These are phyloP conservation scores for Coboldia fuscipes DNA, from an alignment of 1,140 invertebrate species.

Conservation along the genomic window DNA sequence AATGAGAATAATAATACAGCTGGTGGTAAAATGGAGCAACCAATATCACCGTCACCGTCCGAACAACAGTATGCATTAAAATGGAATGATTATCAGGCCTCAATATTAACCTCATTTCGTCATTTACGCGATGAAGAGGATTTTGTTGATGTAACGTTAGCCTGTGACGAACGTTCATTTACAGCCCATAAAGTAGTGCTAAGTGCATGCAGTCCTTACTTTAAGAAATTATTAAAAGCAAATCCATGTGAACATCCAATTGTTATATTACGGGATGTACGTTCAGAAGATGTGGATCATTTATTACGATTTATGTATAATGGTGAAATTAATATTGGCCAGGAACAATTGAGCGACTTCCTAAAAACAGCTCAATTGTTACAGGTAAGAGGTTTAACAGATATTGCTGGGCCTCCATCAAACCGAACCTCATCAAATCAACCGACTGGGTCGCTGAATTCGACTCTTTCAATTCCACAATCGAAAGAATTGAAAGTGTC, in stretches of 20 bases:
- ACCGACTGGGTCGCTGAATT: constrained; percentile 7
- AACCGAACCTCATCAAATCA: constrained; percentile 24
- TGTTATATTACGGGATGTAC: constrained; percentile 73
- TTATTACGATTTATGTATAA: constrained; percentile 88
- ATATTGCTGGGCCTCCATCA: constrained; percentile 40
- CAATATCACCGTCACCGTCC: constrained; percentile 13
- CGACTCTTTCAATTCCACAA: constrained; percentile 10
- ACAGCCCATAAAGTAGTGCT: constrained; percentile 80
- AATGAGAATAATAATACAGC: constrained; percentile 20
- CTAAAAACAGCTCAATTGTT: constrained; percentile 76
- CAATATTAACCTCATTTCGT: constrained; percentile 69
- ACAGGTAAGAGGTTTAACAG: constrained; percentile 72
- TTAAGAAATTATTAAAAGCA: constrained; percentile 68
- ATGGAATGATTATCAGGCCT: constrained; percentile 85
- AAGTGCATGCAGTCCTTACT: constrained; percentile 81
- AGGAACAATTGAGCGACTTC: constrained; percentile 73
- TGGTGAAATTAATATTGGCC: constrained; percentile 79
- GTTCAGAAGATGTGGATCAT: constrained; percentile 73
- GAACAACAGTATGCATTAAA: constrained; percentile 80
- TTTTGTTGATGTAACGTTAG: constrained; percentile 79
- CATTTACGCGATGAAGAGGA: constrained; percentile 66
- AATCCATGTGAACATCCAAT: constrained; percentile 89
- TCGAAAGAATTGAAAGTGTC: constrained; percentile 19
- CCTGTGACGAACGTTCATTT: constrained; percentile 72
- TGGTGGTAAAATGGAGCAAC: constrained; percentile 20